Evolutionary conservation across 1,140 invertebrate species (phyloP).

Genomic region (Rhagoletis pomonella): DNA sequence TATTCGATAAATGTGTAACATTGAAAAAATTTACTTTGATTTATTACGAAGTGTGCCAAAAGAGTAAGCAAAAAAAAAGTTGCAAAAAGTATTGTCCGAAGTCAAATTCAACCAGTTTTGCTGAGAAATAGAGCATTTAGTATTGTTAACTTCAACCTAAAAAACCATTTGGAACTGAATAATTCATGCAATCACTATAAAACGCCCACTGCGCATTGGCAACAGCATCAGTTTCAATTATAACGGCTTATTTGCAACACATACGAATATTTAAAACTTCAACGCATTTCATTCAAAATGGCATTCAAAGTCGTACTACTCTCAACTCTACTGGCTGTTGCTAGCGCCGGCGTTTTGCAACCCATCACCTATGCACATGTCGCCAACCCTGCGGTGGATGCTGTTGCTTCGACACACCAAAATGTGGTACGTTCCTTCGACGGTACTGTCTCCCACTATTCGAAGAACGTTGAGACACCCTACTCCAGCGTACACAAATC

Average conservation of each 20-base stretch:
- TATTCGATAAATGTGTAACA: conserved; percentile 5
- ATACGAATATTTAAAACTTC: not conserved
- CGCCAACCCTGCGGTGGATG: conserved; percentile 73
- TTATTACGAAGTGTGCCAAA: conserved; percentile 19
- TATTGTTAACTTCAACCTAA: not conserved
- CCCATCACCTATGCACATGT: conserved; percentile 61
- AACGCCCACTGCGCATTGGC: not conserved
- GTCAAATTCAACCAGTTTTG: not conserved
- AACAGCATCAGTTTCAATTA: conserved; percentile 34
- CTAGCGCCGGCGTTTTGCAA: conserved; percentile 72
- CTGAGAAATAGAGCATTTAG: not conserved
- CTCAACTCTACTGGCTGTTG: conserved; percentile 74
- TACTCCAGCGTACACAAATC: conserved; percentile 80
- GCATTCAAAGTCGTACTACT: conserved; percentile 73
- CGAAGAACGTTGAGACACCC: conserved; percentile 79
- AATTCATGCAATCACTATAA: conserved; percentile 3
- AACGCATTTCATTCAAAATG: conserved; percentile 60
- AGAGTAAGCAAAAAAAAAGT: too few relatives aligned
- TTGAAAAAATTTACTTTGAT: not conserved
- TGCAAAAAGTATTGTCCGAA: not conserved
- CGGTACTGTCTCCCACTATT: conserved; percentile 78
- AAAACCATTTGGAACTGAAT: not conserved
- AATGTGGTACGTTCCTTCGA: conserved; percentile 77
- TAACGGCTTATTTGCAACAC: not conserved
- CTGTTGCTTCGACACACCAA: conserved; percentile 76